Base-by-base conservation (phyloP, 2,113 vertebrate genomes). In the Bos taurus region DNA sequence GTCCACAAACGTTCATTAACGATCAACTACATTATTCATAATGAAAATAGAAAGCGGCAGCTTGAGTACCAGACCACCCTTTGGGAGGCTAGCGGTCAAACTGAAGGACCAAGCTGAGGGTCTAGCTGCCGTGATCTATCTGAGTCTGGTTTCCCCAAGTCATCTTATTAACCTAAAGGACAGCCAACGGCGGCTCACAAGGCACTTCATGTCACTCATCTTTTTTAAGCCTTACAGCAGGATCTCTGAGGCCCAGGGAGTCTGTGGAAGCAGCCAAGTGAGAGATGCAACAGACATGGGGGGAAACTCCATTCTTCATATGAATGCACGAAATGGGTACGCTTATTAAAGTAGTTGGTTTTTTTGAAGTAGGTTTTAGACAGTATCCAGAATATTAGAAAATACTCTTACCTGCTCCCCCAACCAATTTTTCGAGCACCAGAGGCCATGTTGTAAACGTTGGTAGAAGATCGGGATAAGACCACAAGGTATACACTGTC, bases 401-500 rank as follows among this genome's bases (percentile, higher is more conserved):
- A 67, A 43, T 93, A 23, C 82, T 88, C 98, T 98, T 99, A 99
- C 99, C 99, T 99, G 99, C 99, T 92, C 99, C 99, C 87, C 99
- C 99, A 5, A 98, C 98, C 96, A 99, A 98, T 95, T 99, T 99
- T 97, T 99, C 99, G 0, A 99, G 97, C 71, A 99, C 99, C 26
- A 98, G 99, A 64, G 99, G 99, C 99, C 99, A 99, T 60, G 99
- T 99, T 50, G 98, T 98, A 95, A 99, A 99, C 8, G 98, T 96
- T 90, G 99, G 99, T 6, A 99, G 98, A 97, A 99, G 98, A 98
- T 99, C 98, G 11, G 99, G 99, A 97, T 98, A 99, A 33, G 98
- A 97, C 99, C 99, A 99, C 80, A 99, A 98, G 5, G 99, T 98
- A 94, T 99, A 99, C 64, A 99, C 99, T 99, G 98, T 95, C 84